Percentiles rank a stretch among this genome's conserved stretches.
Conservation (phyloP, 2,113 vertebrate species). For the Rhea pennata region DNA sequence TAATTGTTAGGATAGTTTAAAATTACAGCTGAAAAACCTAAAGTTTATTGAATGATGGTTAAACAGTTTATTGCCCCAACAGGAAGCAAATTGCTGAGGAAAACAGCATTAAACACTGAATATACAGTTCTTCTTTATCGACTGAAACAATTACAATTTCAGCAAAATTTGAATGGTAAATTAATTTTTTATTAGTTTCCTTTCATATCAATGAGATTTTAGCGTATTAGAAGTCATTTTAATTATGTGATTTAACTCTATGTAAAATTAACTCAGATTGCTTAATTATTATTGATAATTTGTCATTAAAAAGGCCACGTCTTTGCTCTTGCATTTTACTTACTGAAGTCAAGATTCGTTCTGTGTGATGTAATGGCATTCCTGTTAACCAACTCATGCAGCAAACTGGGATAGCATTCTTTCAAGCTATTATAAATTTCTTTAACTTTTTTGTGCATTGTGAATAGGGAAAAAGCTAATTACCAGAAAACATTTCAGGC, state of each 20-base stretch:
- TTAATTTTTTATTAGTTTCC: constrained; percentile 21
- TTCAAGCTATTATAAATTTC: not conserved
- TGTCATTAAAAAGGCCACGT: not conserved
- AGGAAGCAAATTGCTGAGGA: not conserved
- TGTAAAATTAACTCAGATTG: constrained; percentile 22
- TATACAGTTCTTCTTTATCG: not conserved
- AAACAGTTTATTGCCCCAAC: not conserved
- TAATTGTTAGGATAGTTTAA: not conserved
- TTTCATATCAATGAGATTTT: constrained; percentile 8
- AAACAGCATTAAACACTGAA: not conserved
- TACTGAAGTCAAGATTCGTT: not conserved
- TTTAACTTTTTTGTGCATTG: not conserved
- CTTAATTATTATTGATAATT: not conserved
- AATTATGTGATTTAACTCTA: constrained; percentile 18
- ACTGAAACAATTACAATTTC: not conserved
- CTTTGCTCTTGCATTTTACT: not conserved
- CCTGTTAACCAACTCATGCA: not conserved
- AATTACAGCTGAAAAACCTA: not conserved
- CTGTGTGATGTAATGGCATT: not conserved
- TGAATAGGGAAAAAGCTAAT: not conserved
- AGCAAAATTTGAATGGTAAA: not conserved
- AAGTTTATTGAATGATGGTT: not conserved
- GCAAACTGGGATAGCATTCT: not conserved
- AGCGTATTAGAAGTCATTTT: constrained; percentile 9
- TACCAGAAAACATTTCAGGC: not conserved